Conservation (phyloP, 1,140 invertebrate species). For the Aplysia californica region DNA sequence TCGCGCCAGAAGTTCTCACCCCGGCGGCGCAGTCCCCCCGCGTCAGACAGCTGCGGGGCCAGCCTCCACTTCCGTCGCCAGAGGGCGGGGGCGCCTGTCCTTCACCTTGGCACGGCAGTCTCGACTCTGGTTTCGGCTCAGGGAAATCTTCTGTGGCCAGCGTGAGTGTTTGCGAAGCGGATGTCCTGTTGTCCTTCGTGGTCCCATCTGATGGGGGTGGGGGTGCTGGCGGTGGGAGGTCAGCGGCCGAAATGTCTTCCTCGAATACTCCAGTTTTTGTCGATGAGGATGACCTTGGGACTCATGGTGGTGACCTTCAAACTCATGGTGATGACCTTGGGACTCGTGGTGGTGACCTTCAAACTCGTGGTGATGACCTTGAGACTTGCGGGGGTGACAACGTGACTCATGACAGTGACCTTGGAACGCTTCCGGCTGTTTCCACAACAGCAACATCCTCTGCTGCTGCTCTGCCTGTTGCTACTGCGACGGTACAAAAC, state of each 20-base stretch:
- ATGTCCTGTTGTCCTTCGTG: neutral
- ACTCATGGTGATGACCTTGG: too few species aligned
- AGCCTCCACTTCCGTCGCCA: neutral
- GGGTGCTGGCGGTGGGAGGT: too few species aligned
- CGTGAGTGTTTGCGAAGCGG: neutral
- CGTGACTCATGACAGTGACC: neutral
- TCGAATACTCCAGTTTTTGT: too few species aligned
- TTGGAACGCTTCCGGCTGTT: neutral
- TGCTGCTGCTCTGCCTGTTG: neutral
- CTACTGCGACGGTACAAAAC: neutral
- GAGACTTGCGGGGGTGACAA: too few species aligned
- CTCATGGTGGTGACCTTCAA: too few species aligned
- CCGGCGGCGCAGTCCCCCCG: neutral
- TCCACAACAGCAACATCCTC: neutral
- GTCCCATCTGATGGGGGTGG: neutral
- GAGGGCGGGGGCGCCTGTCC: too few species aligned
- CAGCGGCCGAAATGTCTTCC: too few species aligned
- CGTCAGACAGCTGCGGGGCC: neutral
- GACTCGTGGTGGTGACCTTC: too few species aligned
- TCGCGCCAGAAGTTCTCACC: too few species aligned
- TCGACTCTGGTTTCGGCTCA: conserved; percentile 11
- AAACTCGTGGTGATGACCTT: too few species aligned
- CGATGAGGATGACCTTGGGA: too few species aligned
- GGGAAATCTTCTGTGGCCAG: neutral
- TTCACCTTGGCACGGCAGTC: neutral